A percentile compares a stretch with the other conserved stretches of the same genome.
Conservation (phyloP, 2,113 vertebrate genomes). For the Albula goreensis region DNA sequence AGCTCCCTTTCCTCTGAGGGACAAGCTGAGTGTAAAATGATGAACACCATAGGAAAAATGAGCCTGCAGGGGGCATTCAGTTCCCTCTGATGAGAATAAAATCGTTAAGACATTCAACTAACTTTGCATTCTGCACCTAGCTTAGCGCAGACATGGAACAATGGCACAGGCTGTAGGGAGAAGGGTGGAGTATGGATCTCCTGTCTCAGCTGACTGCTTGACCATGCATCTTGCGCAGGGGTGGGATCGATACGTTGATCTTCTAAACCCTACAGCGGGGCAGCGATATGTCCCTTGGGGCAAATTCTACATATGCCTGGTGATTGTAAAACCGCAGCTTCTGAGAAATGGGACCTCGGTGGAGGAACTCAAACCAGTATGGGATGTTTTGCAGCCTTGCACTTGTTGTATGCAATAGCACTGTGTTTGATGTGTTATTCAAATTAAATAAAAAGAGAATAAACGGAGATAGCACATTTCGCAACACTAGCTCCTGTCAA, state of each 20-base stretch:
- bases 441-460: neutral
- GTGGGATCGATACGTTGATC: constrained; percentile 24
- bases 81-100: neutral
- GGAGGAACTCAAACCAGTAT: neutral
- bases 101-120: neutral
- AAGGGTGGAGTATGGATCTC: constrained; percentile 19
- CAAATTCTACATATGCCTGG: neutral
- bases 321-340: neutral
- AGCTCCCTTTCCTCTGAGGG: neutral
- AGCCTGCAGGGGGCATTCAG: neutral
- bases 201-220: constrained; percentile 18
- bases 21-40: neutral
- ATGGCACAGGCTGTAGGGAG: neutral
- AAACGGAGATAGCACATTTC: neutral
- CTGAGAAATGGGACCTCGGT: neutral
- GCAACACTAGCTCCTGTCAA: neutral
- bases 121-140: neutral
- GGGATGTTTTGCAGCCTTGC: neutral
- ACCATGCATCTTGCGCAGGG: constrained; percentile 6
- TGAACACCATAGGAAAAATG: neutral
- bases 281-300: neutral
- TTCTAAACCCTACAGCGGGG: neutral
- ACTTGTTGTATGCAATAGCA: neutral
- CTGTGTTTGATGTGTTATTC: neutral
- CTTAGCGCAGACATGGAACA: neutral